Percentiles rank a stretch among this genome's conserved stretches.
Evolutionary conservation across 2,797 vertebrate species (phyloP).

Genomic region (Hydrophis major): DNA sequence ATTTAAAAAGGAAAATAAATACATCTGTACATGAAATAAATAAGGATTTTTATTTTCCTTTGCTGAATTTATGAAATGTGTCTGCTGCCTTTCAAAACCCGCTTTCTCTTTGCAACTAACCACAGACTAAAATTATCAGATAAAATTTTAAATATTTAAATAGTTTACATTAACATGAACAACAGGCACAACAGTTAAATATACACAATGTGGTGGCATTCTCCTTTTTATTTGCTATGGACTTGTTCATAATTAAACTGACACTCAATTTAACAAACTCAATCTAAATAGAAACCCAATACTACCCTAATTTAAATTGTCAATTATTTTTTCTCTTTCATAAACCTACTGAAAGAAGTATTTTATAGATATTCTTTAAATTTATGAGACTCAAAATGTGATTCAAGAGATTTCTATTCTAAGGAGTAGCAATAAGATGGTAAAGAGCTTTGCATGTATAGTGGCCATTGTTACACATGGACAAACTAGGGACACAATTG

Average conservation of each 20-base stretch:
- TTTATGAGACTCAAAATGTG: no score
- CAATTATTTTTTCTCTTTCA: no score
- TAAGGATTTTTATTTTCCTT: background rate
- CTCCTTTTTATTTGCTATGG: background rate
- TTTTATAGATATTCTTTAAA: no score
- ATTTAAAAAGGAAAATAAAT: background rate
- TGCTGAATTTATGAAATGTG: background rate
- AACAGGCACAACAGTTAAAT: background rate
- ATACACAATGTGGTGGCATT: background rate
- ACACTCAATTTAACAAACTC: background rate
- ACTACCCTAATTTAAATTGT: no score
- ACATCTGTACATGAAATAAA: background rate
- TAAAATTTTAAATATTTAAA: background rate
- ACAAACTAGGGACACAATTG: no score
- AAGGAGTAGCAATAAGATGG: no score
- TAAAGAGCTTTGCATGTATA: no score
- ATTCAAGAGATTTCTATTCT: no score
- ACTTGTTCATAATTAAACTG: background rate
- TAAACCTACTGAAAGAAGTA: no score
- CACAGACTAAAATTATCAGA: background rate
- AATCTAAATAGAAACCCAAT: no score
- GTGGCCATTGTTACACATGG: no score
- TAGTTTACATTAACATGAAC: background rate
- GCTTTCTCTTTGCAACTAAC: background rate
- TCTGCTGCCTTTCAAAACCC: background rate